phyloP scores from a whole-genome alignment of 2,888 invertebrate species.

The Lampropteryx suffumata region DNA sequence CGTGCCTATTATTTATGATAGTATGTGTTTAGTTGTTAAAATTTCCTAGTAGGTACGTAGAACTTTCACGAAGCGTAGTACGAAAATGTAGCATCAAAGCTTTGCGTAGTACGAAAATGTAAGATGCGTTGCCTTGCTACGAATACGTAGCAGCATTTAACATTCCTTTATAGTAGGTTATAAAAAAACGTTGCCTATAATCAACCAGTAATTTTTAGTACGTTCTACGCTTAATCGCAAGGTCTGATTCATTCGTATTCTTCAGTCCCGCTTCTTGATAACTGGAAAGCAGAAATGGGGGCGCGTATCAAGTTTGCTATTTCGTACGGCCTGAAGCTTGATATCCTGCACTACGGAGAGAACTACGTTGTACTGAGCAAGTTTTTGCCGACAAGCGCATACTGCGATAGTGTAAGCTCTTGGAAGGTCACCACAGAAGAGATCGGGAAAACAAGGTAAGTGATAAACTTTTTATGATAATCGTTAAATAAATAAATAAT shows the following conservation, averaged over 20 bases:
- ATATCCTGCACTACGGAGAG: constrained; percentile 37
- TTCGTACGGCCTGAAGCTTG: constrained; percentile 34
- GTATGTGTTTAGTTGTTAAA: constrained; percentile 31
- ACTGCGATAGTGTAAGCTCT: constrained; percentile 40
- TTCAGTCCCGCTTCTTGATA: constrained; percentile 4
- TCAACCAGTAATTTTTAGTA: no score
- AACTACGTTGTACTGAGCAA: constrained; percentile 42
- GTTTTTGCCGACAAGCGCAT: constrained; percentile 36
- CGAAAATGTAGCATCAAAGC: no score
- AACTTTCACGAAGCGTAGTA: no score
- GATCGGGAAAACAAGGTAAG: constrained; percentile 22
- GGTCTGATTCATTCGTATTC: no score
- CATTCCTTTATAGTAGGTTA: no score
- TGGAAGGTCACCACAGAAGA: constrained; percentile 33
- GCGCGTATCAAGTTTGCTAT: constrained; percentile 41
- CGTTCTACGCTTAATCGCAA: no score
- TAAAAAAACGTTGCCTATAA: no score
- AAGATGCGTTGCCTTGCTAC: no score
- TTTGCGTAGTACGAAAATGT: no score
- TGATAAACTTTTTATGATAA: no score
- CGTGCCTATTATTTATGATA: constrained; percentile 65
- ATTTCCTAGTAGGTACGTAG: neutral
- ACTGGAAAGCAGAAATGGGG: constrained; percentile 39
- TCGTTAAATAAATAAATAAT: no score
- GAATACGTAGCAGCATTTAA: no score